phyloP scores from a whole-genome alignment of 2,797 vertebrate genomes.

The Oryzias dopingdopingensis region DNA sequence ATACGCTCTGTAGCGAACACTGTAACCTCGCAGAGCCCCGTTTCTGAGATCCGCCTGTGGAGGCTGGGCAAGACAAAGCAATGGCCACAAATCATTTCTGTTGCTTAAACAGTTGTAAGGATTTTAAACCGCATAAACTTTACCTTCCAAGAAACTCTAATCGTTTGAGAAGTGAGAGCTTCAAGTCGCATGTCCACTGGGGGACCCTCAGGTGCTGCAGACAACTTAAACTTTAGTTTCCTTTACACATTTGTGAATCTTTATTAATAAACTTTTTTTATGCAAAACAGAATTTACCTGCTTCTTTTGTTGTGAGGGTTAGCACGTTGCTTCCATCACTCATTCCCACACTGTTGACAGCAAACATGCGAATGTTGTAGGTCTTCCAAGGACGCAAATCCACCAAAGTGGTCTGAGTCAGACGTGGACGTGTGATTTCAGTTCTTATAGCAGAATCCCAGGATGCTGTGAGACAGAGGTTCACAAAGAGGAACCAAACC shows the following conservation, averaged over 20 bases:
- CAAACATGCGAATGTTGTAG: slow-evolving; percentile 66
- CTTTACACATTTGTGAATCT: neutral
- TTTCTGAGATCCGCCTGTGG: slow-evolving; percentile 52
- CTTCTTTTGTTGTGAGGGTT: slow-evolving; percentile 61
- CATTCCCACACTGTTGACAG: slow-evolving; percentile 50
- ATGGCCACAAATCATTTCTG: neutral
- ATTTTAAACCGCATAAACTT: neutral
- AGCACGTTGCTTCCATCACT: slow-evolving; percentile 64
- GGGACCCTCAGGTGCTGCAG: slow-evolving; percentile 63
- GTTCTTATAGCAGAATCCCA: slow-evolving; percentile 52
- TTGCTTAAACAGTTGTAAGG: neutral
- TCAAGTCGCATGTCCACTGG: slow-evolving; percentile 58
- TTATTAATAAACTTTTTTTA: neutral
- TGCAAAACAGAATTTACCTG: slow-evolving; percentile 40
- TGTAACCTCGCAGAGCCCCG: slow-evolving; percentile 57
- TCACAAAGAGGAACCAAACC: neutral
- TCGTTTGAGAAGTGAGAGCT: slow-evolving; percentile 42
- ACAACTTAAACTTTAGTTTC: neutral
- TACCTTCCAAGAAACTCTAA: slow-evolving; percentile 69
- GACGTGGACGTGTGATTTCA: slow-evolving; percentile 12
- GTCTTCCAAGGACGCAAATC: slow-evolving; percentile 57
- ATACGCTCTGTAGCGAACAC: slow-evolving; percentile 56
- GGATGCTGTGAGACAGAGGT: slow-evolving; percentile 35
- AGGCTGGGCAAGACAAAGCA: slow-evolving; percentile 41
- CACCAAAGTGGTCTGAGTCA: slow-evolving; percentile 53